phyloP scores from a whole-genome alignment of 2,888 invertebrate genomes.

The Argynnis bischoffii region DNA sequence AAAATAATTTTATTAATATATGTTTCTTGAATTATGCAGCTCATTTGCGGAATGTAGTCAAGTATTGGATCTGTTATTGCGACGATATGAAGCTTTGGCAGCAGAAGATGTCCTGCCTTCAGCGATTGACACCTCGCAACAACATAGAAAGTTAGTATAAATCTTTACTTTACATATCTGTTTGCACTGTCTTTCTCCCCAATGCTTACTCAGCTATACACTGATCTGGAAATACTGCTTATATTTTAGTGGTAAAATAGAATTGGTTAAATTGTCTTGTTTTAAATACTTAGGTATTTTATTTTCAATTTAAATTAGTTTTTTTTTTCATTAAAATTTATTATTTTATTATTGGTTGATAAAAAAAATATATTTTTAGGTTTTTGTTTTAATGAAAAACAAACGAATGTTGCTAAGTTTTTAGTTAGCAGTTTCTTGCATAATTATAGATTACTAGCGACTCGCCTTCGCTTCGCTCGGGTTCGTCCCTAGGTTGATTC shows the following conservation, averaged over 20 bases:
- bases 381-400: too few species aligned
- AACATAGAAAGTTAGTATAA: conserved; percentile 85
- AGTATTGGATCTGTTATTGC: conserved; percentile 91
- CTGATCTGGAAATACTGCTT: neutral
- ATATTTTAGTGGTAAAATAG: too few species aligned
- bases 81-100: conserved; percentile 88
- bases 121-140: conserved; percentile 83
- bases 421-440: too few species aligned
- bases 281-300: too few species aligned
- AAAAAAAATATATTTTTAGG: too few species aligned
- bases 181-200: conserved; percentile 14
- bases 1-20: too few species aligned
- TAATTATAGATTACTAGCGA: neutral
- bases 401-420: neutral
- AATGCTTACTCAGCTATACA: conserved; percentile 21
- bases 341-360: too few species aligned
- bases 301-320: too few species aligned
- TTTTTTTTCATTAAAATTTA: too few species aligned
- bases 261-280: too few species aligned
- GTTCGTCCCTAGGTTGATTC: too few species aligned
- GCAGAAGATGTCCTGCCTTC: conserved; percentile 79
- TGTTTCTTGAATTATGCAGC: conserved; percentile 47
- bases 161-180: conserved; percentile 8
- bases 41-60: conserved; percentile 92
- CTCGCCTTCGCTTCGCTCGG: too few species aligned